Percentiles rank a stretch among this genome's conserved stretches.
Conservation (phyloP, 2,888 invertebrate species). For the Xestobium rufovillosum region DNA sequence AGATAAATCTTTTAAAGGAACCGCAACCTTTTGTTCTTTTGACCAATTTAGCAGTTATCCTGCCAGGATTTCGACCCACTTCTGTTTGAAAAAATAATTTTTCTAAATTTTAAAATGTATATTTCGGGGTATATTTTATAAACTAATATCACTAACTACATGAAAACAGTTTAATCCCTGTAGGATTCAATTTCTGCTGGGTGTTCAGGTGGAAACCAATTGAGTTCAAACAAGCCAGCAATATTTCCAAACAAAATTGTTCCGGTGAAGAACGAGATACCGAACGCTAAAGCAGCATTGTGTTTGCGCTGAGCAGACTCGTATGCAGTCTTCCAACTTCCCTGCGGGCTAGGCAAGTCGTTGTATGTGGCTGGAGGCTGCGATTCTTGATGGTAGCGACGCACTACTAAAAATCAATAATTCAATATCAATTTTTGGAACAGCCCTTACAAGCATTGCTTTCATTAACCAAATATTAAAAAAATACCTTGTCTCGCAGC, state of each 20-base stretch:
- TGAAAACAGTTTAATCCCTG: conserved; percentile 1
- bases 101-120: no score
- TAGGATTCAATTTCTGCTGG: conserved; percentile 23
- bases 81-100: no score
- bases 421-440: no score
- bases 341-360: conserved; percentile 68
- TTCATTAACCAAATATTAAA: no score
- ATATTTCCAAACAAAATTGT: conserved; percentile 50
- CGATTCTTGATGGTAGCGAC: not conserved
- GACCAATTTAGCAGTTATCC: no score
- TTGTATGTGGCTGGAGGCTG: conserved; percentile 51
- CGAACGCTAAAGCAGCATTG: conserved; percentile 57
- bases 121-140: no score
- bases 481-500: conserved; percentile 2
- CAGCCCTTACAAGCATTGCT: no score
- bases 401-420: conserved; percentile 1
- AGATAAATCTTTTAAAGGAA: no score
- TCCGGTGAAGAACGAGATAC: conserved; percentile 45
- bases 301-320: conserved; percentile 59
- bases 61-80: no score
- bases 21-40: no score
- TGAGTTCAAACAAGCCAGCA: conserved; percentile 55
- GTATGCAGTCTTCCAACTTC: conserved; percentile 67
- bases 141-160: not conserved
- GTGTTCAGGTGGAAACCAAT: conserved; percentile 53